phyloP scores from a whole-genome alignment of 2,888 invertebrate species.

The Heterodera filipjevi region DNA sequence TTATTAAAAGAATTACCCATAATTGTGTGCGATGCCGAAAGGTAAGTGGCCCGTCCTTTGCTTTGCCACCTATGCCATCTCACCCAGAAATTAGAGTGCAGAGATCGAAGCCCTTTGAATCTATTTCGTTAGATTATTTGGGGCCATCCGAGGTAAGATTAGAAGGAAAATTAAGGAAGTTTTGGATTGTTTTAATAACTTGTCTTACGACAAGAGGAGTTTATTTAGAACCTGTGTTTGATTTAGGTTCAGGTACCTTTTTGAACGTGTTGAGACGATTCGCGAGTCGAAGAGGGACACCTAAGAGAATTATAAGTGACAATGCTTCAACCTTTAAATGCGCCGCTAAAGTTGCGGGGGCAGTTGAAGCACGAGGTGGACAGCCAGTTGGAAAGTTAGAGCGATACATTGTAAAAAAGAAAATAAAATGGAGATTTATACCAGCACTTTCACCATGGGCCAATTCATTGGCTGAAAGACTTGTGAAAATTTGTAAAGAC shows the following conservation, averaged over 20 bases:
- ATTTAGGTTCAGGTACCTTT: neutral
- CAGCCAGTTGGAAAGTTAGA: neutral
- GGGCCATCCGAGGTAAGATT: neutral
- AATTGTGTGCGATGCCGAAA: conserved; percentile 13
- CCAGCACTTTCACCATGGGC: conserved; percentile 9
- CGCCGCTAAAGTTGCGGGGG: neutral
- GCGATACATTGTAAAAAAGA: neutral
- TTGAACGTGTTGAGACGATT: neutral
- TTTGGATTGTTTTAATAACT: conserved; percentile 18
- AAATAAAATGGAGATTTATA: neutral
- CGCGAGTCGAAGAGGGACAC: conserved; percentile 56
- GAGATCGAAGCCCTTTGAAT: conserved; percentile 35
- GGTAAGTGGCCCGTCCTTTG: conserved; percentile 5
- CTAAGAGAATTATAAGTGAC: conserved; percentile 42
- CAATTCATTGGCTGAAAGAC: conserved; percentile 14
- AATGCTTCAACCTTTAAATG: neutral
- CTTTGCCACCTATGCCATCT: conserved; percentile 25
- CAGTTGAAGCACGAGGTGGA: neutral
- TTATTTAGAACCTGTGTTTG: conserved; percentile 14
- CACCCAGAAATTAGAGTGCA: conserved; percentile 32
- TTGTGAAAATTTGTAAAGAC: neutral
- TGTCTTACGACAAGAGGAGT: conserved; percentile 12
- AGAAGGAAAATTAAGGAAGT: neutral
- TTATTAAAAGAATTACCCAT: neutral
- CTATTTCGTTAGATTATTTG: conserved; percentile 42